phyloP scores from a whole-genome alignment of 2,113 vertebrate species.

The Oenanthe oenanthe region DNA sequence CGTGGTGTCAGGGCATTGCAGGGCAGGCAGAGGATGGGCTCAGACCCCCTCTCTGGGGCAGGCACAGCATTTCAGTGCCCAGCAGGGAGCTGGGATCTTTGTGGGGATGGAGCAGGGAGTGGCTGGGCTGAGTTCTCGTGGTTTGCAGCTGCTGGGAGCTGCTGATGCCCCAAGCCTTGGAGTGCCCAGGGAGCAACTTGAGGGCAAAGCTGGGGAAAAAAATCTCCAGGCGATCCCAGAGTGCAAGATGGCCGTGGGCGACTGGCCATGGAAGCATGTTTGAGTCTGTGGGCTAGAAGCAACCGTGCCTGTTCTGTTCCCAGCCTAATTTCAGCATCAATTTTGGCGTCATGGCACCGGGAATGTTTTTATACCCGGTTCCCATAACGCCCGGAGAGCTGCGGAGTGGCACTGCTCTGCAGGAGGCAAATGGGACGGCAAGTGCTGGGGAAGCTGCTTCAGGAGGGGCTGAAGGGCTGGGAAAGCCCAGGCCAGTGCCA shows the following conservation, averaged over 20 bases:
- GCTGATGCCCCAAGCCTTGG: background rate
- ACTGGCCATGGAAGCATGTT: rapidly evolving
- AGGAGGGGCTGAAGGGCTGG: background rate
- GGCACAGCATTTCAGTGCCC: rapidly evolving
- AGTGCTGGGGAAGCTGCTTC: background rate
- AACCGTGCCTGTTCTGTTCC: background rate
- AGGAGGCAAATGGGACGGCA: background rate
- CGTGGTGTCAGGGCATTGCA: rapidly evolving
- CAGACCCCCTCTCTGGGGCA: background rate
- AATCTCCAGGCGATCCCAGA: background rate
- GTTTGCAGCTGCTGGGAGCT: background rate
- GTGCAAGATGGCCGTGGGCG: background rate
- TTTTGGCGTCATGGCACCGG: background rate
- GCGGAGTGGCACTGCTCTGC: background rate
- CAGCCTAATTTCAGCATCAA: slow-evolving; percentile 42
- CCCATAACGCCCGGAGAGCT: background rate
- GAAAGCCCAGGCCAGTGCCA: background rate
- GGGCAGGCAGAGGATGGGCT: background rate
- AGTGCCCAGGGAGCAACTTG: background rate
- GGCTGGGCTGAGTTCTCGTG: background rate
- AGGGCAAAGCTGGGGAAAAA: background rate
- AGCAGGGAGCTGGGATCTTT: background rate
- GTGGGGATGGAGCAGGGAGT: background rate
- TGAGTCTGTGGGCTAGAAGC: background rate
- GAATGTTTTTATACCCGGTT: slow-evolving; percentile 25